phyloP scores from a whole-genome alignment of 64 coral and sea anemone species.

The Actinia equina region DNA sequence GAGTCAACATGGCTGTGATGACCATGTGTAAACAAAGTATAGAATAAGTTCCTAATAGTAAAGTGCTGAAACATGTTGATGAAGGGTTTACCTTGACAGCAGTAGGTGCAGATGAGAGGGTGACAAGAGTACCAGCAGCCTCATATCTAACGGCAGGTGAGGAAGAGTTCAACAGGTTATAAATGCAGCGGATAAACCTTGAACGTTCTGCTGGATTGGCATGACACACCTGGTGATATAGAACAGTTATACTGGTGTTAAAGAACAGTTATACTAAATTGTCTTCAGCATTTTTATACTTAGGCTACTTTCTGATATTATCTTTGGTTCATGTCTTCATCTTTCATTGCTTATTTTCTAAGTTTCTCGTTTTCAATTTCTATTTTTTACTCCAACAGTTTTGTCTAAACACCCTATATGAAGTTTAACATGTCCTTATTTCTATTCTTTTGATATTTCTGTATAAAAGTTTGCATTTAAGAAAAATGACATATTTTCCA shows the following conservation, averaged over 20 bases:
- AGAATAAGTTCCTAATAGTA: too few species aligned
- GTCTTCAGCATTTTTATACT: background rate
- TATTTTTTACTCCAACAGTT: background rate
- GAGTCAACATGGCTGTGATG: too few species aligned
- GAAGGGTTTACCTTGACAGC: slow-evolving; percentile 77
- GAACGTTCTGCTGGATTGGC: slow-evolving; percentile 97
- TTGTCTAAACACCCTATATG: too few species aligned
- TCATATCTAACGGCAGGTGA: slow-evolving; percentile 95
- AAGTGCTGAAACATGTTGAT: background rate
- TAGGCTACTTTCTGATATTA: background rate
- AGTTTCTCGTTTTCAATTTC: background rate
- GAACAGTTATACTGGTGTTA: background rate
- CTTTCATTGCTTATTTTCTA: too few species aligned
- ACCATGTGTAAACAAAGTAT: too few species aligned
- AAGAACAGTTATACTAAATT: background rate
- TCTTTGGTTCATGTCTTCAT: too few species aligned
- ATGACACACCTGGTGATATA: slow-evolving; percentile 71
- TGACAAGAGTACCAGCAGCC: slow-evolving; percentile 97
- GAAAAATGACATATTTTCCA: background rate
- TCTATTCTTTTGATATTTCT: background rate
- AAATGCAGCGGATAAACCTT: slow-evolving; percentile 94
- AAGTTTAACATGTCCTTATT: background rate
- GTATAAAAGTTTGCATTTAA: too few species aligned
- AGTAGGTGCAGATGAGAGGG: slow-evolving; percentile 93
- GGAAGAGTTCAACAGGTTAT: slow-evolving; percentile 94